Percentiles rank a stretch among this genome's conserved stretches.
Evolutionary conservation across 53 echinoderm and acorn worm genomes (phyloP).

Genomic region (Antedon mediterranea): DNA sequence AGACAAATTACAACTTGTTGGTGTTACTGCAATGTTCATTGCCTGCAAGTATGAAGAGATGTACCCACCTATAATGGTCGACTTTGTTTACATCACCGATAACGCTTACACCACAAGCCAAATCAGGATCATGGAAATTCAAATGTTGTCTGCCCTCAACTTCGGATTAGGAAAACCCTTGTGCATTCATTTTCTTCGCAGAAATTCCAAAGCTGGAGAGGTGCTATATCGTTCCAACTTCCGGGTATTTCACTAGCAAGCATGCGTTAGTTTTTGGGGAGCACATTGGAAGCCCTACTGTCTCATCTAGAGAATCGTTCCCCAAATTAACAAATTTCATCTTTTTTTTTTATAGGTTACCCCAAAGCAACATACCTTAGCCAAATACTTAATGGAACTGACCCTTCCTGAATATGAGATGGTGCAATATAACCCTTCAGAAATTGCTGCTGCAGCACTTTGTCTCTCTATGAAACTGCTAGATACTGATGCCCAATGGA

Average conservation of each 20-base stretch:
- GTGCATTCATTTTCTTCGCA: constrained; percentile 79
- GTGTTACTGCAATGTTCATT: constrained; percentile 88
- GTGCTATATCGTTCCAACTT: too few species aligned
- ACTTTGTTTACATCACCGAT: constrained; percentile 92
- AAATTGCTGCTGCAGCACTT: constrained; percentile 84
- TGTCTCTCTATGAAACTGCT: constrained; percentile 44
- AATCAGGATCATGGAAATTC: constrained; percentile 62
- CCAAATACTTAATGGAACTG: constrained; percentile 91
- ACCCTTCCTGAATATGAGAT: constrained; percentile 73
- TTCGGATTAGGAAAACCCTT: constrained; percentile 75
- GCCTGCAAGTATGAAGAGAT: constrained; percentile 96
- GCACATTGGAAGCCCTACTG: too few species aligned
- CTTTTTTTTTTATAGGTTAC: constrained; percentile 31
- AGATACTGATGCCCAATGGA: constrained; percentile 24
- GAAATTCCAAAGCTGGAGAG: constrained; percentile 89
- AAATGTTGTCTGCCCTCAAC: constrained; percentile 47
- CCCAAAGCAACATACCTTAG: constrained; percentile 65
- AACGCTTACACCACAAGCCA: constrained; percentile 81
- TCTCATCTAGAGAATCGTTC: too few species aligned
- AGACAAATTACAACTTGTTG: constrained; percentile 79
- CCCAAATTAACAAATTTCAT: too few species aligned
- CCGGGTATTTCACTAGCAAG: too few species aligned
- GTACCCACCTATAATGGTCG: constrained; percentile 88
- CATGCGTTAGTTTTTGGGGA: too few species aligned
- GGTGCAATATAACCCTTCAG: constrained; percentile 80